Evolutionary conservation across 2,888 invertebrate species (phyloP), one percentile per base, ranked within the genome.

Genomic region (Thyatira batis): DNA sequence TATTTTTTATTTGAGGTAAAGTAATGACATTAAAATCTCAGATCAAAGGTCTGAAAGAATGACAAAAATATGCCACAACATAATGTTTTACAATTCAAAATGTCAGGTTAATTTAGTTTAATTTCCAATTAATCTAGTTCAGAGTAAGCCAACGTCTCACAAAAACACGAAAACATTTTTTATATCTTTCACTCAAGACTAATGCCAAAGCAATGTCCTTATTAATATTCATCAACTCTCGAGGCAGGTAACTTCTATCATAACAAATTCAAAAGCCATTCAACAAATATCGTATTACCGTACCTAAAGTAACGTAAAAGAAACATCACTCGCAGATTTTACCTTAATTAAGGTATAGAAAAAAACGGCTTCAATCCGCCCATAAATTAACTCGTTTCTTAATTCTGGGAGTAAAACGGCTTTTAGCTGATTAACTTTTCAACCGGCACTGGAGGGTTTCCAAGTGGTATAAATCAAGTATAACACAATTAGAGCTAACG

Each of bases 361-460:
- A 69, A 76, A 76, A 75, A 78, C 71, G 59, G 68, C 75, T 82
- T 80, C 80, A 82, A 78, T 82, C 81, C 73, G 67, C 77, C 77
- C 69, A 83, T 84, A 85, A 87, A 85, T 87, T 85, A 86, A 87
- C 85, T 82, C 79, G 78, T 82, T 85, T 81, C 81, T 87, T 86
- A 82, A 82, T 84, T 78, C 72, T 60, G 70, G 65, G 78, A 80
- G 75, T 77, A 82, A 82, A 80, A 86, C 84, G 76, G 79, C 87
- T 89, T 85, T 91, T 88, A 90, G 82, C 82, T 87, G 89, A 90
- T 91, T 89, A 91, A 89, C 83, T 87, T 89, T 86, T 85, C 84
- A 87, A 76, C 80, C 72, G 72, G 77, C 76, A 72, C 82, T 85
- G 88, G 87, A 87, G 80, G 73, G 72, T 70, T 69, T 84, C 84